Base-by-base conservation (phyloP, 2,113 vertebrate genomes). In the Laticauda colubrina region DNA sequence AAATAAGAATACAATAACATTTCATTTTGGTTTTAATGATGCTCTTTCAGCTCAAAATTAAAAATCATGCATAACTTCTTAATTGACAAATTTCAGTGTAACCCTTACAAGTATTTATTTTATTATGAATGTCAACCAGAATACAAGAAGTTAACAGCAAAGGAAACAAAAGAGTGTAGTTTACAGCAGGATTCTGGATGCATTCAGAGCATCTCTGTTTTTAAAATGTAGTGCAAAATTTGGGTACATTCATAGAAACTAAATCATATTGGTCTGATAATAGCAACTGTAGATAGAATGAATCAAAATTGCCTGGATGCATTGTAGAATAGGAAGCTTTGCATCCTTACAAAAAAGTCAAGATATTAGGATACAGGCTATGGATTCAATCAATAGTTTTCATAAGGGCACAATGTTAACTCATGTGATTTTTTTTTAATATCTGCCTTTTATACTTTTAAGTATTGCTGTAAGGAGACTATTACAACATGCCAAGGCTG, bases 1-100 rank as follows among this genome's bases (percentile, higher is more conserved):
- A 91, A 88, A 88, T 26, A 53, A 43, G 59, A 91, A 90, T 53
- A 45, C 48, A 90, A 54, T 75, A 34, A 48, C 91, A 29, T 56
- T 94, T 48, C 92, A 92, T 2, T 90, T 93, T 90, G 54, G 92
- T 86, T 54, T 3, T 92, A 91, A 94, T 89, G 15, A 29, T 94
- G 12, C 11, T 87, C 4, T 23, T 95, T 90, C 21, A 2, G 89
- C 10, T 88, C 88, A 23, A 48, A 59, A 93, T 57, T 94, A 93
- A 93, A 87, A 94, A 64, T 56, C 34, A 39, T 34, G 54, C 34
- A 88, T 56, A 88, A 21, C 54, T 88, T 88, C 87, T 88, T 56
- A 88, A 4, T 61, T 64, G 21, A 90, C 69, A 20, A 75, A 75
- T 75, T 75, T 75, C 69, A 34, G 14, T 39, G 69, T 34, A 75